Evolutionary conservation across 2,113 vertebrate genomes (phyloP).

Genomic region (Phrynosoma platyrhinos): DNA sequence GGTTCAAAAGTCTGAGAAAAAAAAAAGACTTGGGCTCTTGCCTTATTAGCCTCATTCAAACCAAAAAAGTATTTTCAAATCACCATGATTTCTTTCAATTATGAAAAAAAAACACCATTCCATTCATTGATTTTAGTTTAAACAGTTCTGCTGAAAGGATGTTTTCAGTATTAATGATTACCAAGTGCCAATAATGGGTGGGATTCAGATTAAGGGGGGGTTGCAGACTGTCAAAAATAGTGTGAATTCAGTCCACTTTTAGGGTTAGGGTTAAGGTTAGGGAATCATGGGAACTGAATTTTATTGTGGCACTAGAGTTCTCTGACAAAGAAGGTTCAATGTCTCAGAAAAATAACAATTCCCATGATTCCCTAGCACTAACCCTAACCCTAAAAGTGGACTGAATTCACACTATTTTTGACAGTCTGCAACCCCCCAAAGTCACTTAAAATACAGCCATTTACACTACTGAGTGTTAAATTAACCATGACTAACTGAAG

Average conservation of each 20-base stretch:
- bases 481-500: background rate
- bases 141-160: background rate
- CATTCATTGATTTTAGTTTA: background rate
- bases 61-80: background rate
- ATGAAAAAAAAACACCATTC: background rate
- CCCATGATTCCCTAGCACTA: too few species aligned
- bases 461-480: background rate
- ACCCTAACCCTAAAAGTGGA: too few species aligned
- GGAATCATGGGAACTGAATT: too few species aligned
- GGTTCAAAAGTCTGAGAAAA: background rate
- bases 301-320: too few species aligned
- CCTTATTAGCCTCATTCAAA: background rate
- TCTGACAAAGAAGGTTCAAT: too few species aligned
- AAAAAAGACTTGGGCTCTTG: background rate
- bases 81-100: background rate
- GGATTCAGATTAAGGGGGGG: background rate
- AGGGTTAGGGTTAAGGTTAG: too few species aligned
- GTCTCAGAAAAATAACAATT: too few species aligned
- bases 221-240: too few species aligned
- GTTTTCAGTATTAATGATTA: background rate
- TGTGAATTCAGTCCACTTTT: too few species aligned
- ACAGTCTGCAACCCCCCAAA: too few species aligned
- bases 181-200: background rate
- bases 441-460: background rate
- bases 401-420: too few species aligned